Conservation (phyloP, 2,797 vertebrate genomes). For the Triplophysa bombifrons region DNA sequence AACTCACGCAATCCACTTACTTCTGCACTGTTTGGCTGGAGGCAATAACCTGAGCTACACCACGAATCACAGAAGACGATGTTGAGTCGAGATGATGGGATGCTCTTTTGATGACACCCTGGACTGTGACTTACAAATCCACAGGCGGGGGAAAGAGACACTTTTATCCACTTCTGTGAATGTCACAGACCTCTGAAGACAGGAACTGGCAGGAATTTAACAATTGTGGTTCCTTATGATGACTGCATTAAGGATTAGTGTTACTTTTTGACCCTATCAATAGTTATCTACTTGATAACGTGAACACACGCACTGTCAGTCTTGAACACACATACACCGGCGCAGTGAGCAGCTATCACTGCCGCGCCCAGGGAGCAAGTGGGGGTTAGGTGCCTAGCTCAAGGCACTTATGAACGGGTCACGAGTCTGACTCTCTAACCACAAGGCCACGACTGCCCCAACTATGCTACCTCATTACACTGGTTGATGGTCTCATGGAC, state of each 20-base stretch:
- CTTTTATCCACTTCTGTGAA: neutral
- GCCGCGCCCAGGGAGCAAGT: no score
- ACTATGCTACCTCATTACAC: neutral
- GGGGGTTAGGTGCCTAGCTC: no score
- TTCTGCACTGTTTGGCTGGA: conserved; percentile 65
- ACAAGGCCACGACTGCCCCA: no score
- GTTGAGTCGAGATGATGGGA: conserved; percentile 49
- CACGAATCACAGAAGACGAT: neutral
- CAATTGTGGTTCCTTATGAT: neutral
- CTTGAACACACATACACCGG: no score
- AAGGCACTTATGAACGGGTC: no score
- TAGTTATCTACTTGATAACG: neutral
- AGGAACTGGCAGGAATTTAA: neutral
- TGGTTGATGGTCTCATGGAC: neutral
- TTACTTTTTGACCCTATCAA: neutral
- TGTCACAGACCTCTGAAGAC: neutral
- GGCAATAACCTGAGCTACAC: conserved; percentile 61
- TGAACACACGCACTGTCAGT: neutral
- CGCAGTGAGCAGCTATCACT: no score
- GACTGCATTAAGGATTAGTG: neutral
- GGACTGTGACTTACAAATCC: conserved; percentile 4
- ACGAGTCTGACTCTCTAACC: no score
- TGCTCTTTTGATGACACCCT: neutral
- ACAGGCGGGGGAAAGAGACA: neutral
- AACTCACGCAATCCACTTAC: conserved; percentile 32